Evolutionary conservation across 2,113 vertebrate species (phyloP), one percentile per base, ranked within the genome.

Genomic region (Tyto alba): DNA sequence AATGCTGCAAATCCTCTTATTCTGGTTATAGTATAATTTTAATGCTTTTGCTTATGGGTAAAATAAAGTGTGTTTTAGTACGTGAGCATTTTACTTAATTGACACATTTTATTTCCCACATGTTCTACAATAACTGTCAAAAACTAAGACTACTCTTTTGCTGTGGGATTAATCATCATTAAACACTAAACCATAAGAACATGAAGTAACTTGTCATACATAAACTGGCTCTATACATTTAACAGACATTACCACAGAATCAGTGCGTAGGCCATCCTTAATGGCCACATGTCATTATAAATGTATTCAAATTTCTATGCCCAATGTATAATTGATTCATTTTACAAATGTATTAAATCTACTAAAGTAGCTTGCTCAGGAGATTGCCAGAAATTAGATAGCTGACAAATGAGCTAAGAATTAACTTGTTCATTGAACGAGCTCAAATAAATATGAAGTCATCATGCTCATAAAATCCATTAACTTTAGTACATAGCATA

Each of bases 321-420:
- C 20, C 2, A 41, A 22, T 43, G 68, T 80, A 55, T 81, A 62
- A 95, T 75, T 91, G 85, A 93, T 95, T 89, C 50, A 62, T 85
- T 95, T 83, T 67, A 91, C 6, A 96, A 80, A 92, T 77, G 29
- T 73, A 72, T 76, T 85, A 75, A 89, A 89, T 88, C 29, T 25
- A 67, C 29, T 40, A 60, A 79, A 92, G 30, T 73, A 87, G 13
- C 23, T 43, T 69, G 14, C 36, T 88, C 59, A 50, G 30, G 53
- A 94, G 25, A 88, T 47, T 81, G 59, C 43, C 77, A 91, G 84
- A 82, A 96, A 90, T 85, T 77, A 74, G 17, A 80, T 32, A 94
- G 14, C 47, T 91, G 56, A 57, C 21, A 92, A 80, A 79, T 48
- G 57, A 64, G 30, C 66, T 75, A 85, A 67, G 20, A 90, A 73